Evolutionary conservation across 1,140 invertebrate species (phyloP).

Genomic region (Aphaenogaster floridana): DNA sequence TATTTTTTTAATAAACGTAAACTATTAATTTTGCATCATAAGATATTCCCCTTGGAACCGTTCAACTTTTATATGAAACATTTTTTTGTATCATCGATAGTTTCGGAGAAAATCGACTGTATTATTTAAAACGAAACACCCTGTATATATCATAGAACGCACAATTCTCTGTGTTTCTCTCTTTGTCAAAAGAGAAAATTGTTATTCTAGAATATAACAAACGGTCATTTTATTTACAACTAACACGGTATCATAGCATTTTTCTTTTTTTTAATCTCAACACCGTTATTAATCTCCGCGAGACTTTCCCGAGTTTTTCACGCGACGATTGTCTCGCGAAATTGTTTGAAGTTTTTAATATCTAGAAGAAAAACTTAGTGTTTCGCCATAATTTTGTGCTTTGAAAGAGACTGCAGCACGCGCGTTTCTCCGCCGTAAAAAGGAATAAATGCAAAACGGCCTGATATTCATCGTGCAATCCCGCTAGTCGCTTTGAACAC

Average conservation of each 20-base stretch:
- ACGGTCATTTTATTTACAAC: not conserved
- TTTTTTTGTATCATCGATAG: no score
- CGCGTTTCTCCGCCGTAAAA: not conserved
- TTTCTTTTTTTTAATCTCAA: not conserved
- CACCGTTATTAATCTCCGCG: slow-evolving; percentile 18
- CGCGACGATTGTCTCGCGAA: slow-evolving; percentile 24
- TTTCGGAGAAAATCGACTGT: no score
- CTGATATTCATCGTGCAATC: slow-evolving; percentile 25
- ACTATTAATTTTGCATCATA: no score
- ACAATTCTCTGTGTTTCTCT: not conserved
- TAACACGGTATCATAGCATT: not conserved
- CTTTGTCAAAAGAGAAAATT: slow-evolving; percentile 11
- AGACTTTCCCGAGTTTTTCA: not conserved
- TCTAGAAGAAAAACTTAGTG: slow-evolving; percentile 1
- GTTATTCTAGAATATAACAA: not conserved
- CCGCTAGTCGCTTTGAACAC: slow-evolving; percentile 24
- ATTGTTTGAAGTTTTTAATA: slow-evolving; percentile 42
- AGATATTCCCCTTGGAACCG: no score
- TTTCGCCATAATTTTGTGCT: not conserved
- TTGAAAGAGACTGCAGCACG: not conserved
- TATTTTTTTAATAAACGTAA: no score
- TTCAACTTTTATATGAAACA: no score
- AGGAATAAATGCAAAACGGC: slow-evolving; percentile 37
- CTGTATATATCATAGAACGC: not conserved
- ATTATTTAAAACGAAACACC: no score